These are phyloP conservation scores for Drosophila nr. fundita DNA, from an alignment of 2,888 invertebrate genomes.

Conservation along the genomic window DNA sequence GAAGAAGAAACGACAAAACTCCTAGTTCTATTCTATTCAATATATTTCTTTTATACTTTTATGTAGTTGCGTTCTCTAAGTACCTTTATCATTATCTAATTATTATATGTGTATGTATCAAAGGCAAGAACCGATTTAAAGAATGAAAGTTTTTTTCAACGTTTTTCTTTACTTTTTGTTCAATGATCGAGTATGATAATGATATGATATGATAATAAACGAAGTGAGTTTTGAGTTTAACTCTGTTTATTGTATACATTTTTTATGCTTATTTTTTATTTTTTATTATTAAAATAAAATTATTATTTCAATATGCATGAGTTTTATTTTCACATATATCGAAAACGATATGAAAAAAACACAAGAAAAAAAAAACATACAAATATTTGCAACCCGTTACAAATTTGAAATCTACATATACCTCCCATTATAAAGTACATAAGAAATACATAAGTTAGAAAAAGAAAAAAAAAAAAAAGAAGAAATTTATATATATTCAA, in stretches of 20 bases:
- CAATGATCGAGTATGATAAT: slow-evolving; percentile 55
- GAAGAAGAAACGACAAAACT: slow-evolving; percentile 53
- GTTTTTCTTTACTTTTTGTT: slow-evolving; percentile 61
- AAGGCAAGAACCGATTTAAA: slow-evolving; percentile 6
- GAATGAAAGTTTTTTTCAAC: slow-evolving; percentile 31
- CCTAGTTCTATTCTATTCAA: slow-evolving; percentile 62
- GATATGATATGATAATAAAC: slow-evolving; percentile 37
- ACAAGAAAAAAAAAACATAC: slow-evolving; percentile 41
- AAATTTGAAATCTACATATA: slow-evolving; percentile 80
- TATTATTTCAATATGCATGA: slow-evolving; percentile 79
- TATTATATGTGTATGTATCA: slow-evolving; percentile 51
- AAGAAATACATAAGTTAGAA: slow-evolving; percentile 52
- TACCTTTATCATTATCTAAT: slow-evolving; percentile 70
- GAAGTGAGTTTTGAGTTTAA: slow-evolving; percentile 74
- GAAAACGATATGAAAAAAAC: slow-evolving; percentile 11
- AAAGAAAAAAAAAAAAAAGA: slow-evolving; percentile 46
- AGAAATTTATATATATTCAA: slow-evolving; percentile 47
- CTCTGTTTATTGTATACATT: slow-evolving; percentile 79
- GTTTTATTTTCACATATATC: slow-evolving; percentile 64
- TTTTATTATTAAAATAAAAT: slow-evolving; percentile 81
- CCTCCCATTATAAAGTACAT: slow-evolving; percentile 73
- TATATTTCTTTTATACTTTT: slow-evolving; percentile 59
- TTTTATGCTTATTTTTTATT: slow-evolving; percentile 78
- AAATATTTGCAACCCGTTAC: slow-evolving; percentile 79
- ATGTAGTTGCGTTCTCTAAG: slow-evolving; percentile 77